Evolutionary conservation across 1,140 invertebrate species (phyloP).

Genomic region (Drosophila kohkoa): DNA sequence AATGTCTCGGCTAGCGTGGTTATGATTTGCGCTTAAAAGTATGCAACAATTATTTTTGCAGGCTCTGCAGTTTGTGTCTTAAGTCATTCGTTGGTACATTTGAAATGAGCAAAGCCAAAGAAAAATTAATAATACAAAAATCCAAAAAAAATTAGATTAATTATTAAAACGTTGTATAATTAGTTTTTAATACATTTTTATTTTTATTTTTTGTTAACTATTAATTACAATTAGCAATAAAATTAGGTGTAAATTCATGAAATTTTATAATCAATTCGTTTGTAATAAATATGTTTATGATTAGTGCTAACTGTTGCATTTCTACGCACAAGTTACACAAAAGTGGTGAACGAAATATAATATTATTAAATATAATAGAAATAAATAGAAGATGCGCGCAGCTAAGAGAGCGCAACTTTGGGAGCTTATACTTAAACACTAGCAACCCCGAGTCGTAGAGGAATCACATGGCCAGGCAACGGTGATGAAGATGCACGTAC

Average conservation of each 20-base stretch:
- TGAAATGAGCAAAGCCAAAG: neutral
- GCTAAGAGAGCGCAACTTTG: neutral
- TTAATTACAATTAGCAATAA: conserved; percentile 50
- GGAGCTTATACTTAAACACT: conserved; percentile 69
- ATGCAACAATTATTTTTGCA: conserved; percentile 11
- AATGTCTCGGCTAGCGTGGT: neutral
- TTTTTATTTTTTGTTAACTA: conserved; percentile 35
- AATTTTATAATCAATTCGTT: conserved; percentile 33
- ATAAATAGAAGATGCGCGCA: conserved; percentile 59
- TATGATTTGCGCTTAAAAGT: conserved; percentile 15
- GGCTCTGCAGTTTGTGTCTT: conserved; percentile 23
- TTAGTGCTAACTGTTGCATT: conserved; percentile 46
- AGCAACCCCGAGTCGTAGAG: conserved; percentile 83
- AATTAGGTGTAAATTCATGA: conserved; percentile 46
- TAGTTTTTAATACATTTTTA: conserved; percentile 30
- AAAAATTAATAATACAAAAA: neutral
- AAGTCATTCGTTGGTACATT: conserved; percentile 35
- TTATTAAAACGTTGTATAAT: neutral
- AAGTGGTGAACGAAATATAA: conserved; percentile 8
- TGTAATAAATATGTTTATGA: conserved; percentile 64
- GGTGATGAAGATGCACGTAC: conserved; percentile 43
- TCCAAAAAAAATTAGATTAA: neutral
- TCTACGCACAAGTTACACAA: conserved; percentile 10
- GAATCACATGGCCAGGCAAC: conserved; percentile 79
- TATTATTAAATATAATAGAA: conserved; percentile 33